Base-by-base conservation (phyloP, 2,888 invertebrate species). In the Scaptodrosophila latifasciaeformis region DNA sequence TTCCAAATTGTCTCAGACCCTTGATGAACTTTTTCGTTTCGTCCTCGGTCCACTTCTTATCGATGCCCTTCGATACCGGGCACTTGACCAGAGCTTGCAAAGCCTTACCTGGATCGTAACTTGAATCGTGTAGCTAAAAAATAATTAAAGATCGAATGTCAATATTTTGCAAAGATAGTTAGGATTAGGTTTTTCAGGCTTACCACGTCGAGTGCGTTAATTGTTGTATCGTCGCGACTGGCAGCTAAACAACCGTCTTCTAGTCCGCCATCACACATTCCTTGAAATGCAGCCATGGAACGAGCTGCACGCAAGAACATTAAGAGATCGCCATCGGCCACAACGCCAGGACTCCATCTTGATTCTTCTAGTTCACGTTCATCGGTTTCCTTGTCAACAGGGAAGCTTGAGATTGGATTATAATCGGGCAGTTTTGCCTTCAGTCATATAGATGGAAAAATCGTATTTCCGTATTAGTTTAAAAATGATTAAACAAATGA, bases 11-110 rank as follows among this genome's bases (percentile, higher is more conserved):
- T 67, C 98, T 91, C 75, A 99, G 91, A 71, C 99, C 99, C 89
- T 99, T 99, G 63, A 97, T 96, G 89, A 99, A 99, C 75, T 96
- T 91, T 90, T 99, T 99, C 87, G 93, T 94, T 89, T 98, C 98
- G 86, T 99, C 98, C 86, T 98, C 98, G 59, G 95, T 92, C 97
- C 98, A 98, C 88, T 97, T 97, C 87, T 97, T 97, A 84, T 97
- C 96, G 78, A 97, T 95, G 82, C 96, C 96, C 90, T 96, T 96
- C 1, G 97, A 96, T 62, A 97, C 96, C 60, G 98, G 98, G 87
- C 96, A 96, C 88, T 97, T 97, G 67, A 97, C 97, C 71, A 99
- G 90, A 57, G 97, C 96, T 89, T 98, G 96, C 51, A 99, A 88
- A 48, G 99, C 99, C 87, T 95, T 93, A 62, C 96, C 96, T 66